Conservation (phyloP, 1,140 invertebrate genomes). For the Heliconius hewitsoni region DNA sequence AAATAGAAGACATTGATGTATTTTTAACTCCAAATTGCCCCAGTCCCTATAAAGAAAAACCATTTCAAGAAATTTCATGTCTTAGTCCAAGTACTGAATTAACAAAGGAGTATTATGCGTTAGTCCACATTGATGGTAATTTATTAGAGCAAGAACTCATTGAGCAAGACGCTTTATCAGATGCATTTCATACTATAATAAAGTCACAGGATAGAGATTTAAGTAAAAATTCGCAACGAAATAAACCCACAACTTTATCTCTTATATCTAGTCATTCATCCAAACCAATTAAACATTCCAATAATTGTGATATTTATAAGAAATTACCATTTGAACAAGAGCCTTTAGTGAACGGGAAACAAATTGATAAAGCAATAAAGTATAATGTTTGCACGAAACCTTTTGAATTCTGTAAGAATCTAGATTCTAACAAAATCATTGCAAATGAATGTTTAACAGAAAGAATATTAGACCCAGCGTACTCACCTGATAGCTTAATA, state of each 20-base stretch:
- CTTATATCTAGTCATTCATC: slow-evolving; percentile 71
- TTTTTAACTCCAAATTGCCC: slow-evolving; percentile 66
- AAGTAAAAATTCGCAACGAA: slow-evolving; percentile 46
- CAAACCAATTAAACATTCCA: slow-evolving; percentile 70
- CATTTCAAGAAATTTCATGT: slow-evolving; percentile 52
- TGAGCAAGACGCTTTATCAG: slow-evolving; percentile 72
- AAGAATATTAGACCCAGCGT: slow-evolving; percentile 45
- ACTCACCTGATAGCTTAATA: slow-evolving; percentile 72
- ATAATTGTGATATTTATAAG: slow-evolving; percentile 65
- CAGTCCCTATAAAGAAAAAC: slow-evolving; percentile 59
- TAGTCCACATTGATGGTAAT: slow-evolving; percentile 72
- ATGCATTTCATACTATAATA: slow-evolving; percentile 73
- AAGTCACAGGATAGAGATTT: slow-evolving; percentile 57
- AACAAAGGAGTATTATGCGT: slow-evolving; percentile 69
- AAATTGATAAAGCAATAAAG: background rate
- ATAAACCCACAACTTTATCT: slow-evolving; percentile 68
- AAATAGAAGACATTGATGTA: slow-evolving; percentile 54
- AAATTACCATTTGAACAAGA: slow-evolving; percentile 46
- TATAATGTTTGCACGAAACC: slow-evolving; percentile 23
- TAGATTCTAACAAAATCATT: background rate
- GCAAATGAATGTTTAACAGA: slow-evolving; percentile 26
- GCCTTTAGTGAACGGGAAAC: background rate
- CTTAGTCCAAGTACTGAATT: slow-evolving; percentile 68
- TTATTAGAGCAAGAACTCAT: slow-evolving; percentile 70
- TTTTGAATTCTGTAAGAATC: background rate